Conservation (phyloP, 2,113 vertebrate species). For the Prolemur simus region DNA sequence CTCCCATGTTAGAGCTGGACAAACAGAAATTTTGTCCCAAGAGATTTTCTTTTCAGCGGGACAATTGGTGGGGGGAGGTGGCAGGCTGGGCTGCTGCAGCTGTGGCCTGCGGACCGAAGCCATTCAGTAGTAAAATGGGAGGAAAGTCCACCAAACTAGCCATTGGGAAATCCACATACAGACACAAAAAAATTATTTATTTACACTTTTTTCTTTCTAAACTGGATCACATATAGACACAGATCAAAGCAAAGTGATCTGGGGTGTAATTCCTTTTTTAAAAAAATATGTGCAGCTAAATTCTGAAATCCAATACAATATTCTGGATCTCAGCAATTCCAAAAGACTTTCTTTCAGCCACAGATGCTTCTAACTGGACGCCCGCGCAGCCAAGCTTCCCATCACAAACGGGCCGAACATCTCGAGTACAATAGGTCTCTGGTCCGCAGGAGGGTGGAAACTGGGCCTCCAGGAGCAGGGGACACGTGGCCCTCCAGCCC, state of each 20-base stretch:
- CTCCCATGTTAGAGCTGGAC: not conserved
- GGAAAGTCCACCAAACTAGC: not conserved
- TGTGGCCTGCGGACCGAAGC: not conserved
- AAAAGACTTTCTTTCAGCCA: not conserved
- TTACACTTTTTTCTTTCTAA: not conserved
- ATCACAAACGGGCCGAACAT: not conserved
- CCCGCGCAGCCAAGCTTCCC: not conserved
- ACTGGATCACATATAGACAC: not conserved
- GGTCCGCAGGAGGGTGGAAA: not conserved
- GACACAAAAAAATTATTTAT: not conserved
- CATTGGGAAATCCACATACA: not conserved
- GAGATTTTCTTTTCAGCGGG: not conserved
- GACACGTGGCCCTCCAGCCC: not conserved
- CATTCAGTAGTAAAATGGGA: not conserved
- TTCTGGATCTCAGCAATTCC: not conserved
- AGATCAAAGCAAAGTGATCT: not conserved
- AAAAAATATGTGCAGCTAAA: not conserved
- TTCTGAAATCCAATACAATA: not conserved
- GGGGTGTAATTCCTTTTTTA: not conserved
- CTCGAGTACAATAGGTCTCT: slow-evolving; percentile 28
- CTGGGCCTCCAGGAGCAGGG: not conserved
- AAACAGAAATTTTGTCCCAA: not conserved
- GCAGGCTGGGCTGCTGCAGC: not conserved
- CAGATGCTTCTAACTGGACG: not conserved
- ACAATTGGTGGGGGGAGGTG: not conserved